Conservation (phyloP, 2,797 vertebrate genomes). For the Odontamblyopus rebecca region DNA sequence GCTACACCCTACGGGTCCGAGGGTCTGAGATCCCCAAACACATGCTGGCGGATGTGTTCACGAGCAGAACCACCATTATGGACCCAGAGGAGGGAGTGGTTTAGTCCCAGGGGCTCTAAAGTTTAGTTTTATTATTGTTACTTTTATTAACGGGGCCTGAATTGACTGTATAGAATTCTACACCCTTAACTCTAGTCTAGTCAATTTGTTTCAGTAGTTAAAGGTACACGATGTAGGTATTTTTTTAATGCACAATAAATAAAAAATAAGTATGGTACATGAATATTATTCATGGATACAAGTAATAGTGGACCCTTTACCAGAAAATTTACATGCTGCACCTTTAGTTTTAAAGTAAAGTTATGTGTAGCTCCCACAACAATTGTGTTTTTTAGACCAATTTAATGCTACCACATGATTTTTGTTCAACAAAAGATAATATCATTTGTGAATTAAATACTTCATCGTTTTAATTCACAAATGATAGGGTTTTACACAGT, state of each 20-base stretch:
- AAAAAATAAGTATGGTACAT: too few relatives aligned
- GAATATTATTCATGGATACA: too few relatives aligned
- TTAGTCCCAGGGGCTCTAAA: slow-evolving; percentile 50
- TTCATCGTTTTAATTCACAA: too few relatives aligned
- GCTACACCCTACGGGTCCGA: slow-evolving; percentile 90
- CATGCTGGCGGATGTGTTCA: slow-evolving; percentile 95
- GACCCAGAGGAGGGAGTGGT: slow-evolving; percentile 90
- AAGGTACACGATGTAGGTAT: not conserved
- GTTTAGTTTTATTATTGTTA: not conserved
- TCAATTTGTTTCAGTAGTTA: not conserved
- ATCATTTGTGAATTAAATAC: too few relatives aligned
- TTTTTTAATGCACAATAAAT: too few relatives aligned
- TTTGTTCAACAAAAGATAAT: not conserved
- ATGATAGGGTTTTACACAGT: not conserved
- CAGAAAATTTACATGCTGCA: too few relatives aligned
- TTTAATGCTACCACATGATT: not conserved
- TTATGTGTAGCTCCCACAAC: too few relatives aligned
- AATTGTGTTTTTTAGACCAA: too few relatives aligned
- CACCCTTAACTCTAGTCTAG: not conserved
- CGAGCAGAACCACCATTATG: slow-evolving; percentile 83
- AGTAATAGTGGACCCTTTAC: too few relatives aligned
- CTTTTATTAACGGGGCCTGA: not conserved
- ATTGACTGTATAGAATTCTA: not conserved
- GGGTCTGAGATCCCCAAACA: slow-evolving; percentile 97
- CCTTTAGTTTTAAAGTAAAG: too few relatives aligned